Evolutionary conservation across 1,140 invertebrate species (phyloP).

Genomic region (Drosophila nannoptera): DNA sequence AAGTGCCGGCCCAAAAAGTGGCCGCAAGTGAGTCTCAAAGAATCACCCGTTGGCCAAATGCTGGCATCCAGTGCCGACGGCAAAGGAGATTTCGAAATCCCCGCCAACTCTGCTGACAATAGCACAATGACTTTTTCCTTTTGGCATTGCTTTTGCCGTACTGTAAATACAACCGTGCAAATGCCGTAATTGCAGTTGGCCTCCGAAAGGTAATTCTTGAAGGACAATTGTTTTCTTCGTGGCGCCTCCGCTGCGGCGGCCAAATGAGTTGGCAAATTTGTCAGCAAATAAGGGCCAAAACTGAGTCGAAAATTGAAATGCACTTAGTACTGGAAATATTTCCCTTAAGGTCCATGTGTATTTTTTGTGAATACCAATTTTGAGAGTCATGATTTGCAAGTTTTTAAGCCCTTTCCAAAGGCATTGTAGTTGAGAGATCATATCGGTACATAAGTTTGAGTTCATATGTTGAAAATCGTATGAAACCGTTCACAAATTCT

Average conservation of each 20-base stretch:
- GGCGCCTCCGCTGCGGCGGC: conserved; percentile 40
- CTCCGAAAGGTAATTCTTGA: conserved; percentile 9
- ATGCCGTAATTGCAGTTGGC: conserved; percentile 67
- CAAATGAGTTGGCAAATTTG: conserved; percentile 27
- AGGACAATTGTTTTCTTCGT: conserved; percentile 60
- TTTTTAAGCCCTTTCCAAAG: background rate
- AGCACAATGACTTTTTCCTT: conserved; percentile 69
- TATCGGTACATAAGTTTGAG: background rate
- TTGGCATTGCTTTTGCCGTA: conserved; percentile 21
- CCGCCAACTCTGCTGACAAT: conserved; percentile 48
- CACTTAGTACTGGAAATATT: conserved; percentile 10
- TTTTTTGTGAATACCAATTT: conserved; percentile 5
- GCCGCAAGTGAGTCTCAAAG: conserved; percentile 16
- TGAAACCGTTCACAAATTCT: background rate
- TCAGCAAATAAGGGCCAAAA: conserved; percentile 18
- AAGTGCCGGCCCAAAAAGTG: conserved; percentile 52
- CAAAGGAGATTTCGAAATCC: conserved; percentile 50
- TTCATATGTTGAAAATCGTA: background rate
- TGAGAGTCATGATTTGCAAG: conserved; percentile 15
- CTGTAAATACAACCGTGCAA: conserved; percentile 15
- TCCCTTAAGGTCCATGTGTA: conserved; percentile 13
- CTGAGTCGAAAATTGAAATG: conserved; percentile 34
- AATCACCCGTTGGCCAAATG: conserved; percentile 7
- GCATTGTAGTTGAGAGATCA: background rate
- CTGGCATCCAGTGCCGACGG: conserved; percentile 54